Percentiles rank a stretch among this genome's conserved stretches.
Conservation (phyloP, 1,140 invertebrate species). For the Archivesica marissinica region DNA sequence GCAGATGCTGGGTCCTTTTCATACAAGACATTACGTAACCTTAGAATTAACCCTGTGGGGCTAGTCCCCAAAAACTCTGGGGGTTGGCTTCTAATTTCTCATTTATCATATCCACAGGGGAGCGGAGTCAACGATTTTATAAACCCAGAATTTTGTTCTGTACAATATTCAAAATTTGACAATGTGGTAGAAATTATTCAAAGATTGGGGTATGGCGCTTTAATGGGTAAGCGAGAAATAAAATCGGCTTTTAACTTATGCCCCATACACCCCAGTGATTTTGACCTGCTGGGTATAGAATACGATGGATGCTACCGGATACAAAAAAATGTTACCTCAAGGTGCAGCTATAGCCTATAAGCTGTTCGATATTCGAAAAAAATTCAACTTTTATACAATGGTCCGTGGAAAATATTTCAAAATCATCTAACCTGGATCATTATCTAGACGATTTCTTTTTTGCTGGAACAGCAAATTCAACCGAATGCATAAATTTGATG, state of each 20-base stretch:
- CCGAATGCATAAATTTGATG: background rate
- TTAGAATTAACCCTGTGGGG: background rate
- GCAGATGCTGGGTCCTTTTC: background rate
- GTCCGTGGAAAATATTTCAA: background rate
- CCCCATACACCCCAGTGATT: background rate
- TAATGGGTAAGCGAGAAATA: conserved; percentile 43
- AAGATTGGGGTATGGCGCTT: background rate
- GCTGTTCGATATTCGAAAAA: background rate
- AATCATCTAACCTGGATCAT: background rate
- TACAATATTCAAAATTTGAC: conserved; percentile 43
- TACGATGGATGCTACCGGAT: background rate
- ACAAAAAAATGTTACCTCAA: no score
- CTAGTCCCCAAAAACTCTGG: background rate
- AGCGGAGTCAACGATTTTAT: background rate
- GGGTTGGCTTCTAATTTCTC: background rate
- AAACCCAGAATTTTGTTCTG: background rate
- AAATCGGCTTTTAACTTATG: conserved; percentile 51
- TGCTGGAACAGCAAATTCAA: background rate
- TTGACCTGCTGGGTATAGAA: background rate
- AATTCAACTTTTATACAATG: background rate
- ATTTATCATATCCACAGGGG: background rate
- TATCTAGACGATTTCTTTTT: background rate
- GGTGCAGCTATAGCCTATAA: background rate
- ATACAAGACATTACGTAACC: background rate
- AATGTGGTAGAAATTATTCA: conserved; percentile 32